These are phyloP conservation scores for Mylabris phalerata DNA, from an alignment of 1,140 invertebrate species.

Conservation along the genomic window DNA sequence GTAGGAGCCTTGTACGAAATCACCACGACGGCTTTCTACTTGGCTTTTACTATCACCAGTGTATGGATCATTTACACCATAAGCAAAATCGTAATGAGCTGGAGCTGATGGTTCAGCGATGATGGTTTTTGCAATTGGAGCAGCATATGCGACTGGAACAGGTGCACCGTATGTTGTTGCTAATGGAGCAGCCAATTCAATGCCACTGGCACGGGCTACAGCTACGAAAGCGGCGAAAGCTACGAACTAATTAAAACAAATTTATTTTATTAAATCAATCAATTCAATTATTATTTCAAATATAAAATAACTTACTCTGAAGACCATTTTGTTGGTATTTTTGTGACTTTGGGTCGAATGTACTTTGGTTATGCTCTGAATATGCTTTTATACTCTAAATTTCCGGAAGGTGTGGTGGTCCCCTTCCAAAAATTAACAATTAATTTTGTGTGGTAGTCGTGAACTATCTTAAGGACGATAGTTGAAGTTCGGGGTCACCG, in stretches of 20 bases:
- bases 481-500: background rate
- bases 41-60: constrained; percentile 39
- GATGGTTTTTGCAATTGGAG: constrained; percentile 28
- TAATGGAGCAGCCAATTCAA: background rate
- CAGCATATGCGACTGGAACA: constrained; percentile 39
- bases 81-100: constrained; percentile 27
- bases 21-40: constrained; percentile 26
- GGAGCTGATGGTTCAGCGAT: constrained; percentile 36
- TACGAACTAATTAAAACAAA: constrained; percentile 28
- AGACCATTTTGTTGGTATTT: constrained; percentile 12
- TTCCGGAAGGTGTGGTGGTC: constrained; percentile 6
- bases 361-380: background rate
- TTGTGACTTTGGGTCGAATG: constrained; percentile 1
- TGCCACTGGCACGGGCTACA: constrained; percentile 30
- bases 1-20: constrained; percentile 28
- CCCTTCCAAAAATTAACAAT: background rate
- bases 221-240: constrained; percentile 33
- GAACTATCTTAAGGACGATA: background rate
- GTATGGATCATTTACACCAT: constrained; percentile 43
- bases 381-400: constrained; percentile 15
- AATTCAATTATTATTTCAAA: background rate
- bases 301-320: constrained; percentile 11
- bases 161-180: constrained; percentile 17
- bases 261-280: constrained; percentile 8
- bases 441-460: background rate